Percentiles rank a stretch among this genome's conserved stretches.
These are phyloP conservation scores for Lytechinus pictus DNA, from an alignment of 35 echinoderm and acorn worm genomes.

Conservation along the genomic window DNA sequence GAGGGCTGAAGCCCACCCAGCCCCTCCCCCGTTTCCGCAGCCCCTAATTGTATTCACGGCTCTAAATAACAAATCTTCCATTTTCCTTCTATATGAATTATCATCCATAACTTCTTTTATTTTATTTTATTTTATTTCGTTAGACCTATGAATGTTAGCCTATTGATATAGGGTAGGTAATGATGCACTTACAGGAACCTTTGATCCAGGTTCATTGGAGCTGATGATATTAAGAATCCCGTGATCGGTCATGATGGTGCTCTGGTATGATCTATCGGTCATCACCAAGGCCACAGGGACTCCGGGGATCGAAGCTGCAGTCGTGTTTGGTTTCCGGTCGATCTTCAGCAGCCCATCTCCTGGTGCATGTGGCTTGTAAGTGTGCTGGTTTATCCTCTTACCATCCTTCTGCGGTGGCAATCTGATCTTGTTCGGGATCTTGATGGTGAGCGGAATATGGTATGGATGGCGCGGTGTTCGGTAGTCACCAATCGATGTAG, in stretches of 20 bases:
- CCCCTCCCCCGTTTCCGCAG: too few relatives aligned
- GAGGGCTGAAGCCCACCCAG: too few relatives aligned
- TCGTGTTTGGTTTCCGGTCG: background rate
- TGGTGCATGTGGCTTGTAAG: conserved; percentile 19
- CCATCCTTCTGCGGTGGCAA: conserved; percentile 1
- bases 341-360: conserved; percentile 42
- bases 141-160: too few relatives aligned
- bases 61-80: too few relatives aligned
- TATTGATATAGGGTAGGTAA: background rate
- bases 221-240: background rate
- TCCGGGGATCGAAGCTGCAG: background rate
- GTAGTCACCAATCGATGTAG: background rate
- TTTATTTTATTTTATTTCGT: too few relatives aligned
- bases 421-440: conserved; percentile 1
- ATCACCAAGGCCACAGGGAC: background rate
- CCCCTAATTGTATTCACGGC: too few relatives aligned
- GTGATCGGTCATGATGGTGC: background rate
- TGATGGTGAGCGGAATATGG: conserved; percentile 5
- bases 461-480: background rate
- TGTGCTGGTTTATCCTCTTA: background rate
- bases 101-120: too few relatives aligned
- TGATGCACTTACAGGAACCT: conserved; percentile 22
- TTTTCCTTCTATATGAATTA: too few relatives aligned
- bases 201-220: background rate
- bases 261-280: background rate